Evolutionary conservation across 1,140 invertebrate species (phyloP), one percentile per base, ranked within the genome.

Genomic region (Brachionus rubens): DNA sequence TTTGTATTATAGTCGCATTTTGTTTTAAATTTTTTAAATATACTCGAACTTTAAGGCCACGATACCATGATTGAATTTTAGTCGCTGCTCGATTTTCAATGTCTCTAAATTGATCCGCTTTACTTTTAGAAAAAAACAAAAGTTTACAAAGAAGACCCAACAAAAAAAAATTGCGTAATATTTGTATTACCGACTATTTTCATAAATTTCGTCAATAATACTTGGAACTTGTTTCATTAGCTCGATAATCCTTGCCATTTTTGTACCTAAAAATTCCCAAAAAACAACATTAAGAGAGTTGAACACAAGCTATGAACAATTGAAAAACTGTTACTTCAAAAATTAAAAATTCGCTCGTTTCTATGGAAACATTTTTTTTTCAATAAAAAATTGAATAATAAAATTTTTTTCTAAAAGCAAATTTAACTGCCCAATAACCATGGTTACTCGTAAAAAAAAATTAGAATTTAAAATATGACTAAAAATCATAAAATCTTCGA

Each of bases 31-130:
- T 77, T 70, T 82, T 85, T 77, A 21, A 80, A 77, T 50, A 84
- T 36, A 68, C 26, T 70, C 83, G 76, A 14, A 78, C 75, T 78
- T 80, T 78, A 26, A 79, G 68, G 19, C 79, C 83, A 76, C 82
- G 77, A 52, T 81, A 85, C 81, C 82, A 83, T 75, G 82, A 75
- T 76, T 85, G 83, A 40, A 85, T 80, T 79, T 79, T 82, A 1
- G 82, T 78, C 28, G 80, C 78, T 43, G 82, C 79, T 36, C 76
- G 10, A 77, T 81, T 83, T 75, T 85, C 83, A 6, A 62, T 65
- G 12, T 78, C 46, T 77, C 83, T 78, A 10, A 78, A 47, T 54
- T 75, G 54, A 76, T 85, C 82, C 10, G 83, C 82, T 77, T 82
- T 78, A 80, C 83, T 84, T 26, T 43, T 30, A 46, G 33, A 47